phyloP scores from a whole-genome alignment of 1,140 invertebrate genomes.

The Nephila pilipes region DNA sequence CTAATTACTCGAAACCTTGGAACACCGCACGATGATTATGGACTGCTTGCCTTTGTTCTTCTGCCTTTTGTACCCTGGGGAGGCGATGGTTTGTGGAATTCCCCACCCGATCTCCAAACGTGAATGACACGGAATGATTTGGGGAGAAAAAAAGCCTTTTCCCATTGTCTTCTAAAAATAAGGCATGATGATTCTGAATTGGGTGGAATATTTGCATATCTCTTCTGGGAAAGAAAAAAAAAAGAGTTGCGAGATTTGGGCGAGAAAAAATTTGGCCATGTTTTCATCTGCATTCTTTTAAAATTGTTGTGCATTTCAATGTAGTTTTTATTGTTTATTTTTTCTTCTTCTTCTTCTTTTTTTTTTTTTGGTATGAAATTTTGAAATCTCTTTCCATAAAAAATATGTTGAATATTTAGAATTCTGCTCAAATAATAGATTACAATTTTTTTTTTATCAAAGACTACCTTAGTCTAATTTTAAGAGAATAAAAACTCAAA shows the following conservation, averaged over 20 bases:
- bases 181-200: not conserved
- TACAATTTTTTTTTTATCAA: too few relatives aligned
- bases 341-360: too few relatives aligned
- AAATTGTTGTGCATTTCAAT: too few relatives aligned
- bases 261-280: too few relatives aligned
- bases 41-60: conserved; percentile 55
- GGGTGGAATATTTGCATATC: not conserved
- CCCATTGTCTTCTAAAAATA: conserved; percentile 17
- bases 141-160: not conserved
- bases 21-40: conserved; percentile 46
- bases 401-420: too few relatives aligned
- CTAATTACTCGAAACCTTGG: conserved; percentile 70
- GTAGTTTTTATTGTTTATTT: too few relatives aligned
- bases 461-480: too few relatives aligned
- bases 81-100: conserved; percentile 1
- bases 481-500: too few relatives aligned
- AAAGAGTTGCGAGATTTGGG: not conserved
- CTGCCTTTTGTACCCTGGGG: not conserved
- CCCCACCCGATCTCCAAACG: conserved; percentile 7
- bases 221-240: not conserved
- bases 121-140: conserved; percentile 45
- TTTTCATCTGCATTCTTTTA: too few relatives aligned
- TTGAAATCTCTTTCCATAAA: too few relatives aligned
- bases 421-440: too few relatives aligned
- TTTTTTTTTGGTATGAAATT: too few relatives aligned